phyloP scores from a whole-genome alignment of 2,888 invertebrate species.

The Stegophylla sp. region DNA sequence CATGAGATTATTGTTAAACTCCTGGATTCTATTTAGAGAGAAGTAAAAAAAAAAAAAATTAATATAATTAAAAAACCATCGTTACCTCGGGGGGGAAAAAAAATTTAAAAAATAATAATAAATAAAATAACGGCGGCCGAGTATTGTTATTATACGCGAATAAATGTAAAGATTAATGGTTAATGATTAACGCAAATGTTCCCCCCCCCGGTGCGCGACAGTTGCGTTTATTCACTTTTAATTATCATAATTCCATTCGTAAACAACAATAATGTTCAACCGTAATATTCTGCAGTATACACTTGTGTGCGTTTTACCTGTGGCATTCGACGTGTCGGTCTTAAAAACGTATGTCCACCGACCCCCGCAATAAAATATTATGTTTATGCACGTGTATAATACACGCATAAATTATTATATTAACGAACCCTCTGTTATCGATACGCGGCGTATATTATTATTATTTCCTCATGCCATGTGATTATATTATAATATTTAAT shows the following conservation, averaged over 20 bases:
- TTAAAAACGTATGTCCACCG: background rate
- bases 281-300: too few relatives aligned
- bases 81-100: background rate
- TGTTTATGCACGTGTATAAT: background rate
- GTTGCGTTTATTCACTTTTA: constrained; percentile 11
- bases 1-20: background rate
- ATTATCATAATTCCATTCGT: constrained; percentile 22
- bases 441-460: background rate
- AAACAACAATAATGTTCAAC: background rate
- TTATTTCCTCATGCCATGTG: background rate
- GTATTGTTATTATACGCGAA: background rate
- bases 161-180: background rate
- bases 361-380: background rate
- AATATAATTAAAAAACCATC: background rate
- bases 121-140: background rate
- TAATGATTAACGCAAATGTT: background rate
- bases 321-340: background rate
- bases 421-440: background rate
- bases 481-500: background rate
- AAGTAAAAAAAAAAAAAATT: background rate
- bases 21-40: background rate
- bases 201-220: too few relatives aligned
- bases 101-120: background rate
- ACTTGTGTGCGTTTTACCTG: too few relatives aligned
- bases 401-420: background rate